phyloP scores from a whole-genome alignment of 2,888 invertebrate species.

The Parnassius mnemosyne region DNA sequence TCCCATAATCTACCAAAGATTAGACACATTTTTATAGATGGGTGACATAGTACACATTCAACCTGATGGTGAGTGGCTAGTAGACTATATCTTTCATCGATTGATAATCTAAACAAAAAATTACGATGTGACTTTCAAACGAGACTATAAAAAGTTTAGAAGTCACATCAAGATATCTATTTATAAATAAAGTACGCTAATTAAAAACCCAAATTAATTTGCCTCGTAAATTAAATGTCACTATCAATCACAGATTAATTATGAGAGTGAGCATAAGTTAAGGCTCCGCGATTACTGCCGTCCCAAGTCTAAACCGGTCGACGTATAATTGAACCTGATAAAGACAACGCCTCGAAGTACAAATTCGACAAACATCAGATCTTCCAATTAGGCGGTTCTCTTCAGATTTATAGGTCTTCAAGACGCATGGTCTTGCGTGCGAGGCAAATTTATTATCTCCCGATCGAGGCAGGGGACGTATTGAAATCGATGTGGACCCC shows the following conservation, averaged over 20 bases:
- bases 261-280: conserved; percentile 27
- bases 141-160: no score
- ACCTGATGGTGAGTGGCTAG: no score
- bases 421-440: conserved; percentile 27
- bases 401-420: conserved; percentile 42
- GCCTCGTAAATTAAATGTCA: conserved; percentile 23
- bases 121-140: no score
- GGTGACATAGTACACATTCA: no score
- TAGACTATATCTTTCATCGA: no score
- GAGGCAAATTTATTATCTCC: conserved; percentile 43
- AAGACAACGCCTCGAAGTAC: conserved; percentile 36
- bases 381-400: conserved; percentile 45
- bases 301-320: conserved; percentile 26
- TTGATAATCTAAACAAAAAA: no score
- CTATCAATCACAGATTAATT: conserved; percentile 32
- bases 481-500: conserved; percentile 27
- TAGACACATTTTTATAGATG: no score
- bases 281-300: conserved; percentile 31
- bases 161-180: no score
- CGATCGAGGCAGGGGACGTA: conserved; percentile 32
- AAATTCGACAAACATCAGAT: conserved; percentile 48
- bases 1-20: no score
- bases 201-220: conserved; percentile 28
- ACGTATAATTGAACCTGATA: conserved; percentile 44
- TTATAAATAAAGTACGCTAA: conserved; percentile 6